Evolutionary conservation across 1,140 invertebrate species (phyloP).

Genomic region (Brachionus koreanus): DNA sequence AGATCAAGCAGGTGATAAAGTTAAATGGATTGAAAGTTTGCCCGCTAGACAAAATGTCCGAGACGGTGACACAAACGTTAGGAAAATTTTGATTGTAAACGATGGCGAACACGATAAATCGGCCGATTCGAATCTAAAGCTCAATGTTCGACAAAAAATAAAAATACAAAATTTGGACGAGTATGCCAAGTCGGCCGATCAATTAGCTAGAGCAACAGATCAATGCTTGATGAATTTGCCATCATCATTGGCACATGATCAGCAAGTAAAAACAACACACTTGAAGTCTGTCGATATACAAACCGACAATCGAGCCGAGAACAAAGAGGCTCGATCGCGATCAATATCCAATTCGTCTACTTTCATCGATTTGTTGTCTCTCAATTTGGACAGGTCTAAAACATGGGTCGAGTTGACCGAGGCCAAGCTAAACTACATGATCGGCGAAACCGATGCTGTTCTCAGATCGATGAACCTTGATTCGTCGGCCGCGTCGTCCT

Average conservation of each 20-base stretch:
- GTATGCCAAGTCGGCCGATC: not conserved
- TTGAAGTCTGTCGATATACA: not conserved
- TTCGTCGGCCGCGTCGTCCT: not conserved
- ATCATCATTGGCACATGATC: not conserved
- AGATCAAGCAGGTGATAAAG: not conserved
- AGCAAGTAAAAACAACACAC: not conserved
- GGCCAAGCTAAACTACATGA: constrained; percentile 44
- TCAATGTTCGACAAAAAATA: not conserved
- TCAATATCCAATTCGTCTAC: constrained; percentile 1
- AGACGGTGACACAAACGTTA: not conserved
- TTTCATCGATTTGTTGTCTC: constrained; percentile 28
- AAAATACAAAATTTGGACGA: constrained; percentile 8
- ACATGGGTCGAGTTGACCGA: constrained; percentile 41
- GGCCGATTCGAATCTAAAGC: not conserved
- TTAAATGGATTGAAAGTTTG: not conserved
- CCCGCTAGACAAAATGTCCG: not conserved
- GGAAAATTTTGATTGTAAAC: not conserved
- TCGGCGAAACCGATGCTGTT: constrained; percentile 39
- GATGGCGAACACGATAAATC: not conserved
- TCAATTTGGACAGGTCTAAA: constrained; percentile 40
- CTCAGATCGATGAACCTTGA: constrained; percentile 29
- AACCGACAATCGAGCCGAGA: not conserved
- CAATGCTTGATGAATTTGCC: not conserved
- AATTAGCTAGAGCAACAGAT: not conserved
- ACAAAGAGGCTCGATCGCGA: not conserved